Percentiles rank a stretch among this genome's conserved stretches.
phyloP scores from a whole-genome alignment of 2,113 vertebrate genomes.

The Origma solitaria region DNA sequence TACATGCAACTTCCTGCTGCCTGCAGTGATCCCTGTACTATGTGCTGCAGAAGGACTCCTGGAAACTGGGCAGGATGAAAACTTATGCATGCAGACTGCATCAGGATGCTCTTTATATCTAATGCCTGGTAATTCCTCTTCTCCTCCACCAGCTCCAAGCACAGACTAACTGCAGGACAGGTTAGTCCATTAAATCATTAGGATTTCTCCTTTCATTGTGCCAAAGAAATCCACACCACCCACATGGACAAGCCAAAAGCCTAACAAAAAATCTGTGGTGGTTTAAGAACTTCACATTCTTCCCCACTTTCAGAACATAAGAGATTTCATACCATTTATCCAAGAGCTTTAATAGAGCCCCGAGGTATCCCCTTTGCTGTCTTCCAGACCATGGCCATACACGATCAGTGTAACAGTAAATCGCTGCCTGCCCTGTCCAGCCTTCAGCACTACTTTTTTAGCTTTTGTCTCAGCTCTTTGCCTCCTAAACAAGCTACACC shows the following conservation, averaged over 20 bases:
- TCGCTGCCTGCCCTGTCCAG: background rate
- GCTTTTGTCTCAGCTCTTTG: background rate
- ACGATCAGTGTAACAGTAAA: background rate
- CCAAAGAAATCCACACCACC: accelerated
- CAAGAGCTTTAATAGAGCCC: background rate
- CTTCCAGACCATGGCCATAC: background rate
- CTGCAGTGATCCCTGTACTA: background rate
- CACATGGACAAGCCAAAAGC: background rate
- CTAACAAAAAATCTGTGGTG: background rate
- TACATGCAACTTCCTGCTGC: background rate
- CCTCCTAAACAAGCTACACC: background rate
- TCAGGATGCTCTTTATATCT: background rate
- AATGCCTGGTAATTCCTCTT: background rate
- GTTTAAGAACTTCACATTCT: background rate
- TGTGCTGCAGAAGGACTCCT: background rate
- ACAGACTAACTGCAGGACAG: background rate
- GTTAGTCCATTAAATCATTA: background rate
- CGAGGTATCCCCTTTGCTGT: background rate
- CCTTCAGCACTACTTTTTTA: background rate
- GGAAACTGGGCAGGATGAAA: background rate
- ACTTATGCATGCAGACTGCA: background rate
- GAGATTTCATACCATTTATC: background rate
- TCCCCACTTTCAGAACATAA: background rate
- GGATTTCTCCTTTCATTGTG: background rate
- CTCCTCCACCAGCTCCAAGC: background rate